These are phyloP conservation scores for Drosophila neutralis DNA, from an alignment of 2,888 invertebrate species.

Conservation along the genomic window DNA sequence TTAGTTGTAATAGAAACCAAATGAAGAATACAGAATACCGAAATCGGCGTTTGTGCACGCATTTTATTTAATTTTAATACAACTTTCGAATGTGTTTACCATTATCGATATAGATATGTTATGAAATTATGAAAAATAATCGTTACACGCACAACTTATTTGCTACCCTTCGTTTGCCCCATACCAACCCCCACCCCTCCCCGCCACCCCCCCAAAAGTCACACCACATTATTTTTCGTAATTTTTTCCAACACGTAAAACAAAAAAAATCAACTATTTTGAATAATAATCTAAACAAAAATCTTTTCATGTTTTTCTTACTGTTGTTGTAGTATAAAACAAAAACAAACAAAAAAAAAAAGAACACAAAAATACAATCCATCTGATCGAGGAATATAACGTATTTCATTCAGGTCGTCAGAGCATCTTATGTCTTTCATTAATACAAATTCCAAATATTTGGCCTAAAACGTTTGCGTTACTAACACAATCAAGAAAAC, in stretches of 20 bases:
- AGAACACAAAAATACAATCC: slow-evolving; percentile 18
- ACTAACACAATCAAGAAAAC: slow-evolving; percentile 25
- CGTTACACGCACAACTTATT: slow-evolving; percentile 50
- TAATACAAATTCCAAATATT: slow-evolving; percentile 5
- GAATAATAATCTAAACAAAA: slow-evolving; percentile 33
- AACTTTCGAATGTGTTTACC: slow-evolving; percentile 56
- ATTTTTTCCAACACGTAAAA: slow-evolving; percentile 37
- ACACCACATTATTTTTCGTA: slow-evolving; percentile 53
- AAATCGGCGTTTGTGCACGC: slow-evolving; percentile 84
- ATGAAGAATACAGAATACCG: slow-evolving; percentile 32
- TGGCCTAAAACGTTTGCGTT: slow-evolving; percentile 16
- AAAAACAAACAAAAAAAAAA: slow-evolving; percentile 15
- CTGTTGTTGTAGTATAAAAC: slow-evolving; percentile 72
- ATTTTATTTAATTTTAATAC: slow-evolving; percentile 74
- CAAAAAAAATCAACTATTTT: slow-evolving; percentile 15
- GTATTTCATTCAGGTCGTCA: slow-evolving; percentile 13
- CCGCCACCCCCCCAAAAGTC: slow-evolving; percentile 17
- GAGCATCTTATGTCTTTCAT: slow-evolving; percentile 60
- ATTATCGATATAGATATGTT: slow-evolving; percentile 38
- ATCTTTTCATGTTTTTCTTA: slow-evolving; percentile 71
- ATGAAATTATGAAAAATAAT: slow-evolving; percentile 55
- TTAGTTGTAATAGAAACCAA: slow-evolving; percentile 36
- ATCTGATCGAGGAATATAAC: slow-evolving; percentile 25
- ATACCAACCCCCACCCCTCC: not conserved
- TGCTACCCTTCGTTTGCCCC: slow-evolving; percentile 41